Percentiles rank a stretch among this genome's conserved stretches.
phyloP scores from a whole-genome alignment of 2,797 vertebrate genomes.

The Silurus lanzhouensis region DNA sequence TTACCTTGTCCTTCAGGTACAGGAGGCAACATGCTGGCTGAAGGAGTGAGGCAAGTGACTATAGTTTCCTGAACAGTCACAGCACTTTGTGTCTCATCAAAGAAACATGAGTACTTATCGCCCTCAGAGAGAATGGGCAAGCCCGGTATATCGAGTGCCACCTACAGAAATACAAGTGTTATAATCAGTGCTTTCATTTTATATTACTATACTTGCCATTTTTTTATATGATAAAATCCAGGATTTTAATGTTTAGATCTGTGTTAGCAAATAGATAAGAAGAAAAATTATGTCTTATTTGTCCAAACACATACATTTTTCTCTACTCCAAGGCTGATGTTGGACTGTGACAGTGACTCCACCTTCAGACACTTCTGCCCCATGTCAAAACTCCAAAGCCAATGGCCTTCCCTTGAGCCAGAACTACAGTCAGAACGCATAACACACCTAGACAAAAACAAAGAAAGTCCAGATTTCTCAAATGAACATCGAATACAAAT shows the following conservation, averaged over 20 bases:
- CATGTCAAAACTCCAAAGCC: slow-evolving; percentile 90
- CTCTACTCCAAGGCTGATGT: slow-evolving; percentile 2
- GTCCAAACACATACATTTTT: neutral
- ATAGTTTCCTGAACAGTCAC: slow-evolving; percentile 79
- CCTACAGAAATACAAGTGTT: neutral
- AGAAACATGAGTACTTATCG: slow-evolving; percentile 90
- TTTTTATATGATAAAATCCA: neutral
- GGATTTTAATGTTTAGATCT: neutral
- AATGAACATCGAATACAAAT: neutral
- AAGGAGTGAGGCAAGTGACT: slow-evolving; percentile 86
- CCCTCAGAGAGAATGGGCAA: slow-evolving; percentile 70
- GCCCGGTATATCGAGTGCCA: neutral
- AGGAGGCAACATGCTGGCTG: slow-evolving; percentile 76
- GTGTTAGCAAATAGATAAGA: neutral
- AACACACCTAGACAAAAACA: slow-evolving; percentile 5
- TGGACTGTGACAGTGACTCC: neutral
- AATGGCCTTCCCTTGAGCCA: slow-evolving; percentile 79
- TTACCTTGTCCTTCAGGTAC: slow-evolving; percentile 73
- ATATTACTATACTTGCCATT: neutral
- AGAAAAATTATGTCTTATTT: neutral
- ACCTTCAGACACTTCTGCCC: slow-evolving; percentile 63
- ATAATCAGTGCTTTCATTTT: neutral
- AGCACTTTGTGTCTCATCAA: slow-evolving; percentile 83
- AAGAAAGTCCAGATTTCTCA: slow-evolving; percentile 45
- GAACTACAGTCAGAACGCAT: slow-evolving; percentile 78